Conservation (phyloP, 2,888 invertebrate species). For the Emmelina monodactyla region DNA sequence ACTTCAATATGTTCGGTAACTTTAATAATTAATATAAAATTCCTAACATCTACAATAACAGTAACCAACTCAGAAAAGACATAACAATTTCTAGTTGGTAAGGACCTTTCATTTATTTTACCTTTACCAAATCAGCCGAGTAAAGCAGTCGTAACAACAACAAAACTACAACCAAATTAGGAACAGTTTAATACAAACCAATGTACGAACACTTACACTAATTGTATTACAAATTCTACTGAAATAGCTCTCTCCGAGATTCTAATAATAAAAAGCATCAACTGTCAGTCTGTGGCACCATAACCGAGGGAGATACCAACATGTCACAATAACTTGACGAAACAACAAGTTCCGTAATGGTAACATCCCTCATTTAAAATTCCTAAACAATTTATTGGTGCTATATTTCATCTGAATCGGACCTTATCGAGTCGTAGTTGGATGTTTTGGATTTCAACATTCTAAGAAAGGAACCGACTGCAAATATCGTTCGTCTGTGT, state of each 20-base stretch:
- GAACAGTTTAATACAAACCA: constrained; percentile 57
- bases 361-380: constrained; percentile 2
- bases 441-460: constrained; percentile 79
- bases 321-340: constrained; percentile 23
- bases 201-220: constrained; percentile 34
- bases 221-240: constrained; percentile 4
- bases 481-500: constrained; percentile 78
- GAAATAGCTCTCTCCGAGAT: constrained; percentile 22
- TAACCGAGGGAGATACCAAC: too few relatives aligned
- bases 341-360: not conserved
- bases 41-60: too few relatives aligned
- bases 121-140: too few relatives aligned
- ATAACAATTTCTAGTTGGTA: too few relatives aligned
- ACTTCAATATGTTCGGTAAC: too few relatives aligned
- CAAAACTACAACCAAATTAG: constrained; percentile 45
- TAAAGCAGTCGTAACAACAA: constrained; percentile 26
- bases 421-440: constrained; percentile 78
- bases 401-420: constrained; percentile 64
- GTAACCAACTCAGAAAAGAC: too few relatives aligned
- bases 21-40: too few relatives aligned
- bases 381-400: constrained; percentile 26
- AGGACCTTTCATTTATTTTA: too few relatives aligned
- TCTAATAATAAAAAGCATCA: constrained; percentile 46
- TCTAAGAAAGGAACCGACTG: constrained; percentile 76
- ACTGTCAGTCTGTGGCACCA: constrained; percentile 55